Evolutionary conservation across 2,888 invertebrate species (phyloP), one percentile per base, ranked within the genome.

Genomic region (Drosophila greeni): DNA sequence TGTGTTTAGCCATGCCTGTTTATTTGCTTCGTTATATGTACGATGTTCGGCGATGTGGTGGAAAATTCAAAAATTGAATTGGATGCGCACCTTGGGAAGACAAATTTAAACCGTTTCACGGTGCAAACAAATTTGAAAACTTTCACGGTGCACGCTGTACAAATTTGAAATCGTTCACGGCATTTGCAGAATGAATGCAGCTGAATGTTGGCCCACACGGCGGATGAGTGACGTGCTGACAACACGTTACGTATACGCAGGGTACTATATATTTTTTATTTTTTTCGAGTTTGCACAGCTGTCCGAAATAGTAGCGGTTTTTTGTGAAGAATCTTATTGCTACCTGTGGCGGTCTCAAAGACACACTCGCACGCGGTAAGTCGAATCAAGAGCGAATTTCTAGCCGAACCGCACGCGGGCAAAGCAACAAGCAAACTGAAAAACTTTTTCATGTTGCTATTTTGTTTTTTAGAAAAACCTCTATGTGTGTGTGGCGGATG

Each of bases 341-440:
- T 84, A 84, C 82, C 82, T 84, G 83, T 71, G 60, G 79, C 70
- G 62, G 69, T 43, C 65, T 66, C 52, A 53, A 67, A 47, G 39
- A 56, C 34, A 11, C 33, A 42, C 26, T 18, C 12, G 24, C 12
- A n/a, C 39, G 12, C 5, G 14, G 26, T 8, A 8, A 40, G 11
- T 20, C 24, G 36, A 43, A 8, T 47, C 34, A 51, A 20, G 14
- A 58, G 51, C 39, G 29, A 48, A 34, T 24, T 62, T 62, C 49
- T 68, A 53, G 53, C 72, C 74, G 40, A 86, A 85, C 86, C 75
- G 85, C 65, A 82, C 85, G 83, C 86, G 83, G 72, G 68, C 60
- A 71, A 76, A 76, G 83, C 85, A 84, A 84, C 85, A 80, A 86
- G 76, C 85, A 73, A 86, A 85, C 85, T 85, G 81, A 85, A 85